Evolutionary conservation across 1,140 invertebrate genomes (phyloP).

Genomic region (Aleiodes sp.): DNA sequence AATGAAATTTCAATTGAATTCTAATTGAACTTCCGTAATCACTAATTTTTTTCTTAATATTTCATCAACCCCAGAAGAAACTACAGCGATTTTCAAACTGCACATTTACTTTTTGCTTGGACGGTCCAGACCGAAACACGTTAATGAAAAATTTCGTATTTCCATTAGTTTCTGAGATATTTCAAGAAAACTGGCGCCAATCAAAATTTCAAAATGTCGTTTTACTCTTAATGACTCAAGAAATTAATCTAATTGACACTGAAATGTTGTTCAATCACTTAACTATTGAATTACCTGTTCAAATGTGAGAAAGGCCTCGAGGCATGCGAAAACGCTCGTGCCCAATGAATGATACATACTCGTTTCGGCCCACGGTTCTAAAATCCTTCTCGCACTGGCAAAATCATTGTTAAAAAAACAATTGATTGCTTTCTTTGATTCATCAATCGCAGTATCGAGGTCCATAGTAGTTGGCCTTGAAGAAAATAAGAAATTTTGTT

Average conservation of each 20-base stretch:
- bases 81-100: too few species aligned
- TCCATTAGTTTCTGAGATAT: too few species aligned
- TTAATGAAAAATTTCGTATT: too few species aligned
- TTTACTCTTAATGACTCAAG: neutral
- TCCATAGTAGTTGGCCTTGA: conserved; percentile 63
- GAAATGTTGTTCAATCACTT: too few species aligned
- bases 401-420: conserved; percentile 92
- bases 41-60: too few species aligned
- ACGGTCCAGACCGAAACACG: too few species aligned
- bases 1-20: too few species aligned
- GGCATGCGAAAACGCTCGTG: conserved; percentile 86
- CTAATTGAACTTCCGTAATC: too few species aligned
- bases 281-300: conserved; percentile 77
- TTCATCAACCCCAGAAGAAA: too few species aligned
- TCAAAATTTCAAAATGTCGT: too few species aligned
- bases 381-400: conserved; percentile 76
- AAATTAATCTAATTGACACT: conserved; percentile 30
- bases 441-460: conserved; percentile 73
- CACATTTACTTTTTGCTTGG: too few species aligned
- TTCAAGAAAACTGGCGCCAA: too few species aligned
- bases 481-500: neutral
- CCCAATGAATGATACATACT: conserved; percentile 96
- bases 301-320: conserved; percentile 93
- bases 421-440: conserved; percentile 77
- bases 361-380: conserved; percentile 80